Conservation (phyloP, 1,140 invertebrate genomes). For the Leguminivora glycinivorella region DNA sequence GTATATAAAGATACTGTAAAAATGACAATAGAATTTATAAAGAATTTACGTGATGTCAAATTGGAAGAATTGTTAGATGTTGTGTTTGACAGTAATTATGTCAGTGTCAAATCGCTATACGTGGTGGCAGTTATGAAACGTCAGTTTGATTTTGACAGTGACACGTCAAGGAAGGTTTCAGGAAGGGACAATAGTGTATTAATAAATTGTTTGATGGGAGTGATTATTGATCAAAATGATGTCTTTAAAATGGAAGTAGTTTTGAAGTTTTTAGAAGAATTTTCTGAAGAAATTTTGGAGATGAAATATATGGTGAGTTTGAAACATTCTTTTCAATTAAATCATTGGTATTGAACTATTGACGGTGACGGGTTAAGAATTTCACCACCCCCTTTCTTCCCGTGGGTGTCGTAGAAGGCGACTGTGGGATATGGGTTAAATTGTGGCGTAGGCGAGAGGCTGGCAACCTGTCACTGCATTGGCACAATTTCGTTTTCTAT, state of each 20-base stretch:
- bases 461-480: no score
- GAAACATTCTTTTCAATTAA: no score
- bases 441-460: no score
- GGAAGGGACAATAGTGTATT: background rate
- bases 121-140: background rate
- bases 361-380: no score
- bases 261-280: constrained; percentile 34
- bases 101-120: background rate
- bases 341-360: no score
- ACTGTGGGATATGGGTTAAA: no score
- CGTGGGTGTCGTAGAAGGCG: no score
- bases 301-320: constrained; percentile 37
- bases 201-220: background rate
- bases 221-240: background rate
- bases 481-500: no score
- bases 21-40: constrained; percentile 6
- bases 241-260: constrained; percentile 31
- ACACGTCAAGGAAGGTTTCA: constrained; percentile 7
- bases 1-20: background rate
- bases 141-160: constrained; percentile 1
- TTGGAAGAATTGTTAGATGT: background rate
- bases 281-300: constrained; percentile 33
- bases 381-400: no score
- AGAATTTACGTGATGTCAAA: constrained; percentile 10
- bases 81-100: constrained; percentile 7